Base-by-base conservation (phyloP, 1,140 invertebrate species). In the Belonocnema kinseyi region DNA sequence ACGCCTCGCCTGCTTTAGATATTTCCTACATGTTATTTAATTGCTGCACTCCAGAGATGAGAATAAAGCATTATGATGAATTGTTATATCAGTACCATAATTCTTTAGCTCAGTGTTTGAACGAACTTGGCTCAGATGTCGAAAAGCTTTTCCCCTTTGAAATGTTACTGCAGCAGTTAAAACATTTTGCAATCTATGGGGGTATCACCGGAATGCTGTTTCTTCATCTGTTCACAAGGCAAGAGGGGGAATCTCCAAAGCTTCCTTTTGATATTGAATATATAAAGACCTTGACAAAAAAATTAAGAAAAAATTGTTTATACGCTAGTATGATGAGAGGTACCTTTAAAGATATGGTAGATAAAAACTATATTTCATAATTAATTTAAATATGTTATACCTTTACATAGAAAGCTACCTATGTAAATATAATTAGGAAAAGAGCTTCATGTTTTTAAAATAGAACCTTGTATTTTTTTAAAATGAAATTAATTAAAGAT, bases 11-110 rank as follows among this genome's bases (percentile, higher is more conserved):
- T 1, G 85, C 90, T 0, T 77, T 90, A 0, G 94, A 94, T 82
- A 79, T 94, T 4, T 58, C 90, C 40, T 93, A 93, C 78, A 92
- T 93, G 77, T 83, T 94, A 8, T 92, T 92, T 81, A 90, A 88
- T 7, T 92, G 92, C 16, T 90, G 92, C 0, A 89, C 91, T 50
- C 83, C 88, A n/a, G 82, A 90, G 14, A 88, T 92, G 17, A 85
- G 92, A 6, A 79, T 78, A 7, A 53, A 90, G 46, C 76, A 93
- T 77, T 92, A 86, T 75, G 84, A 92, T 33, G 75, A 88, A 14
- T 82, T 93, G 1, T 40, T 93, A 12, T 85, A 90, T n/a, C 81
- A 88, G 51, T 94, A 93, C 82, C 89, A 93, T 75, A 54, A 85
- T 11, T 87, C 88, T n/a, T 82, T 94, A 10, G 81, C 66, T 7